Evolutionary conservation across 2,797 vertebrate genomes (phyloP).

Genomic region (Mastacembelus armatus): DNA sequence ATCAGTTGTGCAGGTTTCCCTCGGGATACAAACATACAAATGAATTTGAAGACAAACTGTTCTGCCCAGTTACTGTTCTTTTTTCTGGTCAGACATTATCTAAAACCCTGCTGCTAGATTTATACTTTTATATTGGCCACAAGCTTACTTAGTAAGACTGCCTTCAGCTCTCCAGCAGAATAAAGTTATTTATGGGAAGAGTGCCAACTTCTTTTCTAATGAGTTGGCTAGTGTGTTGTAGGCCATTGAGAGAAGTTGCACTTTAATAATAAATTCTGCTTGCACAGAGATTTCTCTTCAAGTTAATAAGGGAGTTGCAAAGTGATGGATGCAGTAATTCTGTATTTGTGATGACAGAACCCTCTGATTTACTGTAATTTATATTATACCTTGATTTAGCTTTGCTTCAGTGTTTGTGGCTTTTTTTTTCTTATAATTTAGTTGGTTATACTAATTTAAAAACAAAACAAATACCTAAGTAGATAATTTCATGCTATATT

Average conservation of each 20-base stretch:
- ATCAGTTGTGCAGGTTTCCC: not conserved
- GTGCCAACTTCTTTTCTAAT: conserved; percentile 42
- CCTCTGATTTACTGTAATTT: too few relatives aligned
- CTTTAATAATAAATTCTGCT: conserved; percentile 37
- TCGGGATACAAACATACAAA: conserved; percentile 9
- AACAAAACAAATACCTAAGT: not conserved
- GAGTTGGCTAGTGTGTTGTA: conserved; percentile 20
- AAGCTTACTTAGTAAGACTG: conserved; percentile 29
- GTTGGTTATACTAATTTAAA: too few relatives aligned
- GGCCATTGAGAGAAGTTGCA: conserved; percentile 12
- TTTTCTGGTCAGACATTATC: conserved; percentile 13
- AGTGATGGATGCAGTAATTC: not conserved
- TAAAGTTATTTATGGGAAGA: conserved; percentile 32
- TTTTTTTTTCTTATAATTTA: too few relatives aligned
- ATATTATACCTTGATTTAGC: too few relatives aligned
- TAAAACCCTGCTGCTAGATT: conserved; percentile 30
- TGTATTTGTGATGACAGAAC: conserved; percentile 2
- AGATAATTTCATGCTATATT: not conserved
- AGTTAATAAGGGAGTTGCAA: conserved; percentile 10
- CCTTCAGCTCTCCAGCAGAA: conserved; percentile 25
- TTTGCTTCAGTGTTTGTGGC: too few relatives aligned
- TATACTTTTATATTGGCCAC: conserved; percentile 34
- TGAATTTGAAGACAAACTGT: conserved; percentile 3
- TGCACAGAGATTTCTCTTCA: conserved; percentile 4
- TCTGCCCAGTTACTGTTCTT: conserved; percentile 4